Evolutionary conservation across 2,888 invertebrate genomes (phyloP), one percentile per base, ranked within the genome.

Genomic region (Eupithecia insigniata): DNA sequence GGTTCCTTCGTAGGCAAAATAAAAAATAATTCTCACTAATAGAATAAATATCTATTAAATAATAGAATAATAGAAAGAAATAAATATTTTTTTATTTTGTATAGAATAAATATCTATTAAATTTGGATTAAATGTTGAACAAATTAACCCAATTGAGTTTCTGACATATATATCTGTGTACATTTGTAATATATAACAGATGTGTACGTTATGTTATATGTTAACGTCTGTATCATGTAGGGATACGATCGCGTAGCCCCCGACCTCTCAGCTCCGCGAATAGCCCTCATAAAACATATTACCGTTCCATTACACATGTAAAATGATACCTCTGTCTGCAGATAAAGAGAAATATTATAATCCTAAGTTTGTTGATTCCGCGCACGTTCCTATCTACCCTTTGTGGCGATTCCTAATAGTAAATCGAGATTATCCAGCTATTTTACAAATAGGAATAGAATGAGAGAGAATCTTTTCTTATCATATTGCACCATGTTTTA

Each of bases 391-490:
- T 61, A 70, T 69, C 73, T 71, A 69, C 46, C 75, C 76, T 76
- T 74, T 78, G 76, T 78, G 74, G 77, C 76, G 70, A 75, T 78
- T 77, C 68, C 75, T 76, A 75, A 73, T 75, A 76, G 70, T 78
- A 75, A 74, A 77, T 78, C 75, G 77, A 77, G 75, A 75, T 75
- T 71, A 71, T 70, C 43, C 66, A 62, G 72, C 71, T 65, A 69
- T 74, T 74, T 74, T 69, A 74, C 74, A 71, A 71, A 74, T 74
- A 71, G 62, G 58, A 66, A 64, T 39, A 36, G 64, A 64, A 36
- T 22, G 16, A 34, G 64, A 64, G 64, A 36, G 26, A 10, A 1
- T 32, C 14, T 26, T 22, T 3, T 22, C 26, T 18, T 8, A 55
- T 55, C 22, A 55, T 26, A 26, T 30, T 30, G 18, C 30, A 30